phyloP scores from a whole-genome alignment of 2,797 vertebrate species.

The Hypotaenidia okinawae region DNA sequence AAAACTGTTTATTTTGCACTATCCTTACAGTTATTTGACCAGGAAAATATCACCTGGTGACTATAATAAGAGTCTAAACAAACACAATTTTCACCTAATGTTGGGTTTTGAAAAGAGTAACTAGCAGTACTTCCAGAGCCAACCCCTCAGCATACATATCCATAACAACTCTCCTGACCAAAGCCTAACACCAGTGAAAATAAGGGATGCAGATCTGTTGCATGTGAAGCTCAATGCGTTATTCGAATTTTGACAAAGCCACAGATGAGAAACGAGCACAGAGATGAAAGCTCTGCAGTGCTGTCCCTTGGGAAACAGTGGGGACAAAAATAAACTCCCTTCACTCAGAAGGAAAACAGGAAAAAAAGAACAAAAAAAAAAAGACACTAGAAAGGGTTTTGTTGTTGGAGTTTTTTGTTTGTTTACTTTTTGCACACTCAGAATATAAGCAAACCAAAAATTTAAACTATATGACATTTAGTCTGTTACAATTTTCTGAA shows the following conservation, averaged over 20 bases:
- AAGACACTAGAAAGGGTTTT: not conserved
- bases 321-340: conserved; percentile 56
- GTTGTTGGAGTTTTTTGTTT: not conserved
- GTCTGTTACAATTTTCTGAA: not conserved
- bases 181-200: not conserved
- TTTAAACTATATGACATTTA: not conserved
- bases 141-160: not conserved
- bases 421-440: not conserved
- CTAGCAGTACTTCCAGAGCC: not conserved
- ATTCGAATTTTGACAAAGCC: not conserved
- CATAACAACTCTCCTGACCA: not conserved
- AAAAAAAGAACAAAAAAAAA: not conserved
- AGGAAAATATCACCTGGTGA: not conserved
- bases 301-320: not conserved
- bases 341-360: conserved; percentile 1
- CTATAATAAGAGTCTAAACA: not conserved
- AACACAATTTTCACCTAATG: not conserved
- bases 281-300: not conserved
- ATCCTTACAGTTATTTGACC: not conserved
- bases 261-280: not conserved
- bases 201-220: not conserved
- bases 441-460: not conserved
- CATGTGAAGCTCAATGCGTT: not conserved
- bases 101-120: not conserved
- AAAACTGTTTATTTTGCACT: not conserved